Conservation (phyloP, 2,888 invertebrate genomes). For the Helleia helle region DNA sequence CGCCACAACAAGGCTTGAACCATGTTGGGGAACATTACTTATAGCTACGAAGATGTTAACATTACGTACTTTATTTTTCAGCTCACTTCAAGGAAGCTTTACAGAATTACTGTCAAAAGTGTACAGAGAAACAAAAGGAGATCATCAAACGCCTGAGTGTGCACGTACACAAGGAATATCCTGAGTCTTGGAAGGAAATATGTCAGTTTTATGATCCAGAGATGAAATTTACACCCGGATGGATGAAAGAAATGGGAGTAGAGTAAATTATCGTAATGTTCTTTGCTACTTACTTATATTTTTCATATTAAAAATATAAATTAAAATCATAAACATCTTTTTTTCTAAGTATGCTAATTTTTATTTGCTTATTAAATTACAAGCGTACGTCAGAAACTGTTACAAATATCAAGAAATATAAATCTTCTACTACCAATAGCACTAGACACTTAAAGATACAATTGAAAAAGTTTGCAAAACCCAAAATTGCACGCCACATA, state of each 20-base stretch:
- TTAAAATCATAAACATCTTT: too few relatives aligned
- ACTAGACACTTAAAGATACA: too few relatives aligned
- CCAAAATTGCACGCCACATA: too few relatives aligned
- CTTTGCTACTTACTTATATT: neutral
- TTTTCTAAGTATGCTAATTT: too few relatives aligned
- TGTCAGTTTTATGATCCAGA: constrained; percentile 43
- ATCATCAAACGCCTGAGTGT: constrained; percentile 26
- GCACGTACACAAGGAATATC: constrained; percentile 31
- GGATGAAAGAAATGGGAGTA: constrained; percentile 31
- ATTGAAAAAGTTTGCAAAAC: too few relatives aligned
- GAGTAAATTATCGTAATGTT: neutral
- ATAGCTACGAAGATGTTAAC: too few relatives aligned
- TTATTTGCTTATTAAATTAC: too few relatives aligned
- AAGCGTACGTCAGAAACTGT: too few relatives aligned
- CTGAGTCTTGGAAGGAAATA: constrained; percentile 37
- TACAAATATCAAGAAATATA: too few relatives aligned
- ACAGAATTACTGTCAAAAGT: constrained; percentile 33
- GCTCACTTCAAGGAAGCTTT: constrained; percentile 37
- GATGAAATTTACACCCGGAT: constrained; percentile 32
- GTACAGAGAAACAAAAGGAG: constrained; percentile 27
- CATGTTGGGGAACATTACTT: too few relatives aligned
- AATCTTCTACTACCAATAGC: too few relatives aligned
- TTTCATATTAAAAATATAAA: neutral
- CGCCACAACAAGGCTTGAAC: too few relatives aligned
- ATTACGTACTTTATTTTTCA: constrained; percentile 17